phyloP scores from a whole-genome alignment of 2,113 vertebrate genomes.

The Tragelaphus strepsiceros region DNA sequence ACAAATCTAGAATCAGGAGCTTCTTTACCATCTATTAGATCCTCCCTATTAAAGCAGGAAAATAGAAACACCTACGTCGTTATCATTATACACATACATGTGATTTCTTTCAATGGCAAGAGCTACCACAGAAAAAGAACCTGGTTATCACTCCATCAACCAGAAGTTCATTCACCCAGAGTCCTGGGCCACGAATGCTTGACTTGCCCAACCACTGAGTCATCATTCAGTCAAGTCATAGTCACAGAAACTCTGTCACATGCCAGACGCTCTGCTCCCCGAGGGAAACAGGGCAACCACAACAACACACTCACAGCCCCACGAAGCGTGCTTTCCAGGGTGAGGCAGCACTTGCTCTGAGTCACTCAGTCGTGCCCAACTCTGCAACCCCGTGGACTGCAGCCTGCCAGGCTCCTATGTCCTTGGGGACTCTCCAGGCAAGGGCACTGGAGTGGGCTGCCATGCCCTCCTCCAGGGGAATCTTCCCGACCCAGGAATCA shows the following conservation, averaged over 20 bases:
- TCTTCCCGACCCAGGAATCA: not conserved
- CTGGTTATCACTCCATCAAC: not conserved
- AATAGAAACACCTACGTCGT: fast-evolving
- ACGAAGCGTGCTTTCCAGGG: not conserved
- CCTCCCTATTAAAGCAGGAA: not conserved
- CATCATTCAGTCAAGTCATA: not conserved
- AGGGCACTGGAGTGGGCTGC: not conserved
- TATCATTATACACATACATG: fast-evolving
- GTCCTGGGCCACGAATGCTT: not conserved
- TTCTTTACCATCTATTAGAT: fast-evolving
- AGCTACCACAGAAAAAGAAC: not conserved
- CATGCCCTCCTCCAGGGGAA: not conserved
- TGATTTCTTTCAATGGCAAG: not conserved
- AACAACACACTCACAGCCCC: fast-evolving
- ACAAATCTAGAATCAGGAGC: not conserved
- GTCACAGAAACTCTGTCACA: not conserved
- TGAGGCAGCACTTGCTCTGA: fast-evolving
- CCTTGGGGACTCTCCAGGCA: not conserved
- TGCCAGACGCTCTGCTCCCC: not conserved
- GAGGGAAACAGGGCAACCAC: not conserved
- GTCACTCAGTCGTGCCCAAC: fast-evolving
- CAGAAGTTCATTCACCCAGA: not conserved
- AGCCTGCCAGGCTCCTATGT: not conserved
- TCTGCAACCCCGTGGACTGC: not conserved
- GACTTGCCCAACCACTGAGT: fast-evolving